phyloP scores from a whole-genome alignment of 2,888 invertebrate genomes.

The Rhyacophila evoluta region DNA sequence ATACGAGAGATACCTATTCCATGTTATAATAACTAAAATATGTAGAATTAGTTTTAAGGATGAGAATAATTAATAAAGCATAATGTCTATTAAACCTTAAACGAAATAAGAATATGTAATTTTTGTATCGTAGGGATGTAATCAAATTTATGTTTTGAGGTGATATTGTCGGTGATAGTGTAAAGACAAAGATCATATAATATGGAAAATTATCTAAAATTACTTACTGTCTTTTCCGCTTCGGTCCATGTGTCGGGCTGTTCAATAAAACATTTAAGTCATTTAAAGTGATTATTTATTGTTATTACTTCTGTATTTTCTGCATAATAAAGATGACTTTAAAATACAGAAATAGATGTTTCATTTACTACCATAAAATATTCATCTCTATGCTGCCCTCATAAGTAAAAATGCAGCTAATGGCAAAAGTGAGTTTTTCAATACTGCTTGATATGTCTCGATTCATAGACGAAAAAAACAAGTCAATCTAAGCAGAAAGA shows the following conservation, averaged over 20 bases:
- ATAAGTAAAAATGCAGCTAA: no score
- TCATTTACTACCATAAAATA: no score
- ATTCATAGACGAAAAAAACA: no score
- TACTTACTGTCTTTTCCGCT: background rate
- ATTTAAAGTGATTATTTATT: background rate
- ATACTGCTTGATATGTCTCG: no score
- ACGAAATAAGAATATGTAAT: constrained; percentile 4
- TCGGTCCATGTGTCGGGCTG: background rate
- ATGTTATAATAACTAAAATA: background rate
- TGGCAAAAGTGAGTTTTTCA: no score
- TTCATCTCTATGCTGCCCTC: no score
- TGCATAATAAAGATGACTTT: background rate
- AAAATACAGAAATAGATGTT: background rate
- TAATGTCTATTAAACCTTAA: background rate
- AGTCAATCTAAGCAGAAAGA: no score
- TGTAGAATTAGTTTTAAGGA: background rate
- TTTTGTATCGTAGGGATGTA: constrained; percentile 1
- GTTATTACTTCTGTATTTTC: constrained; percentile 20
- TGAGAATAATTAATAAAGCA: background rate
- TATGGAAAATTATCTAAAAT: background rate
- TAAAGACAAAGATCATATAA: background rate
- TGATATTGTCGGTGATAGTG: background rate
- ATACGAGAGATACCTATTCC: constrained; percentile 9
- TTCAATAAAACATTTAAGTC: background rate
- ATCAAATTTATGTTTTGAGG: background rate